These are phyloP conservation scores for Mormyrus hasselquistii DNA, from an alignment of 2,797 vertebrate species.

Conservation along the genomic window DNA sequence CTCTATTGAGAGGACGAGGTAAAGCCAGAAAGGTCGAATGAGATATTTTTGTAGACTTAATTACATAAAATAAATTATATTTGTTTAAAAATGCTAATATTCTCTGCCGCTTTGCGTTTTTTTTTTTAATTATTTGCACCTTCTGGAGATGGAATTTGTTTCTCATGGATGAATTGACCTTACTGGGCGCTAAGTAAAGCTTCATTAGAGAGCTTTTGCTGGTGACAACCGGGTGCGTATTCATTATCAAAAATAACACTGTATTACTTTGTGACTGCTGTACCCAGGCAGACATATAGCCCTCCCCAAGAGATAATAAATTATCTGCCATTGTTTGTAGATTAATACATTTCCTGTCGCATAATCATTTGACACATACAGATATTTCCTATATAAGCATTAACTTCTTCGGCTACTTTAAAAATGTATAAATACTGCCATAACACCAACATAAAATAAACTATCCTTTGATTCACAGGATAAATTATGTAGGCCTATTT, in stretches of 20 bases:
- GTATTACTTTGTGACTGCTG: constrained; percentile 1
- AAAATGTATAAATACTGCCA: neutral
- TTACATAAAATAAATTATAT: neutral
- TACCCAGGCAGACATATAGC: neutral
- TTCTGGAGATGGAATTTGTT: neutral
- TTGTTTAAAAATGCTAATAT: neutral
- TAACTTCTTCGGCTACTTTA: neutral
- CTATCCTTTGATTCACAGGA: neutral
- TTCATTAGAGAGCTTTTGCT: neutral
- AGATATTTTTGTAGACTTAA: neutral
- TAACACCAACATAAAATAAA: neutral
- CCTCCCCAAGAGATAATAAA: neutral
- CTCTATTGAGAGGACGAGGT: neutral
- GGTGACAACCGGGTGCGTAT: constrained; percentile 11
- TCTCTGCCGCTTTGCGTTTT: neutral
- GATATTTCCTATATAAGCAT: neutral
- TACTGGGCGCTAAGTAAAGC: neutral
- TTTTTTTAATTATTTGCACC: neutral
- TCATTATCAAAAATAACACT: constrained; percentile 12
- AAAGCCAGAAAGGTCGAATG: neutral
- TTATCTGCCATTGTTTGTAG: neutral
- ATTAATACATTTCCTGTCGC: neutral
- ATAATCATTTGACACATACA: neutral
- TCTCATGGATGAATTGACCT: neutral
- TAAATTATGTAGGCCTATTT: neutral